These are phyloP conservation scores for Echiichthys vipera DNA, from an alignment of 2,797 vertebrate genomes.

Conservation along the genomic window DNA sequence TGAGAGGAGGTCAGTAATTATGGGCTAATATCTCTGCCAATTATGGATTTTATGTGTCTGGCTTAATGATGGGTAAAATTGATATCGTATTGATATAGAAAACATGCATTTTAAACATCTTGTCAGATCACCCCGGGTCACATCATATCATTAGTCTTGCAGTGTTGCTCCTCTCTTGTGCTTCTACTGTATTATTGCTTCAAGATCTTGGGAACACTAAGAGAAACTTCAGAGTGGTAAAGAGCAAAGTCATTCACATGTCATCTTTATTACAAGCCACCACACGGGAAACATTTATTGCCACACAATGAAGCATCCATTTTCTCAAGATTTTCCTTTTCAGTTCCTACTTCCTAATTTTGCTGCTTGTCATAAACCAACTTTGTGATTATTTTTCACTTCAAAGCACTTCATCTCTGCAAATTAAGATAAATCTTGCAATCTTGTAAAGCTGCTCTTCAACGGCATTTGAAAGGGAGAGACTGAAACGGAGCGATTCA, in stretches of 20 bases:
- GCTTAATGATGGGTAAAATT: slow-evolving; percentile 82
- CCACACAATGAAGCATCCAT: neutral
- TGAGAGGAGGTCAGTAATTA: slow-evolving; percentile 83
- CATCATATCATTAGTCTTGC: slow-evolving; percentile 75
- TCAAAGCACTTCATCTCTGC: slow-evolving; percentile 10
- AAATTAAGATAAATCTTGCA: slow-evolving; percentile 54
- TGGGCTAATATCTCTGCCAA: slow-evolving; percentile 77
- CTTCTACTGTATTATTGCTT: slow-evolving; percentile 56
- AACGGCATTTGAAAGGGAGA: slow-evolving; percentile 48
- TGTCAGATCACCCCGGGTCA: slow-evolving; percentile 79
- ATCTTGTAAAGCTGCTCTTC: slow-evolving; percentile 48
- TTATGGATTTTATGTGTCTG: slow-evolving; percentile 81
- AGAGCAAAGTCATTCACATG: slow-evolving; percentile 19
- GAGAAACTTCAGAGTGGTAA: slow-evolving; percentile 43
- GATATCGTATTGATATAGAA: slow-evolving; percentile 76
- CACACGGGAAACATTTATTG: neutral
- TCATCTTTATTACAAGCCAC: neutral
- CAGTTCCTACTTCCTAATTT: neutral
- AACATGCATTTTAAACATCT: slow-evolving; percentile 81
- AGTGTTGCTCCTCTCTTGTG: slow-evolving; percentile 54
- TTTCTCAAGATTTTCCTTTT: neutral
- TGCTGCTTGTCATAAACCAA: neutral
- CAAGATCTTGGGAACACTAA: slow-evolving; percentile 10
- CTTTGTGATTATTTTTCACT: neutral
- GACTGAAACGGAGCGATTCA: slow-evolving; percentile 59